Conservation (phyloP, 2,797 vertebrate genomes). For the Megalops cyprinoides region DNA sequence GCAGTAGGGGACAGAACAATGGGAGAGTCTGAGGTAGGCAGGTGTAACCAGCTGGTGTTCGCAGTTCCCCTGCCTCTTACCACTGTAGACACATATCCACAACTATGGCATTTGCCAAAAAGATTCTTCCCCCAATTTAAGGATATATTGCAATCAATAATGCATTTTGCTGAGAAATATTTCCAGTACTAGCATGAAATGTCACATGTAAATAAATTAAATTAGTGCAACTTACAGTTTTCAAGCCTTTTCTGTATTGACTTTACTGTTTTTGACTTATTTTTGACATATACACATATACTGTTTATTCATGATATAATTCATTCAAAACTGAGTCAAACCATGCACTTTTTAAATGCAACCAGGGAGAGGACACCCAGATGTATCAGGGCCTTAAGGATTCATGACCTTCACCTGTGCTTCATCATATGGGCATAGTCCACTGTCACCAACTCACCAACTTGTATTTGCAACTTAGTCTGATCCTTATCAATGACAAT, state of each 20-base stretch:
- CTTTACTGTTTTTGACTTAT: conserved; percentile 5
- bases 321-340: neutral
- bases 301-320: neutral
- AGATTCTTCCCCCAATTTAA: neutral
- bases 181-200: neutral
- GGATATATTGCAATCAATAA: conserved; percentile 10
- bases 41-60: neutral
- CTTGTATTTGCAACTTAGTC: too few relatives aligned
- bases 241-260: neutral
- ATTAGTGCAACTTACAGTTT: neutral
- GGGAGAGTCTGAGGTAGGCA: neutral
- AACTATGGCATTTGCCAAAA: neutral
- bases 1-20: neutral
- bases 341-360: too few relatives aligned
- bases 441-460: too few relatives aligned
- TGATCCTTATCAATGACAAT: too few relatives aligned
- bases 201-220: conserved; percentile 16
- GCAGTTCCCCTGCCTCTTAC: neutral
- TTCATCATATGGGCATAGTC: too few relatives aligned
- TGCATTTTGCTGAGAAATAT: conserved; percentile 27
- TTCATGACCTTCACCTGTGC: too few relatives aligned
- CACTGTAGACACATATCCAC: neutral
- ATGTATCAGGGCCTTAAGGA: too few relatives aligned
- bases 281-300: neutral
- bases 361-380: too few relatives aligned